phyloP scores from a whole-genome alignment of 1,140 invertebrate genomes.

The Macrostomum lignano region DNA sequence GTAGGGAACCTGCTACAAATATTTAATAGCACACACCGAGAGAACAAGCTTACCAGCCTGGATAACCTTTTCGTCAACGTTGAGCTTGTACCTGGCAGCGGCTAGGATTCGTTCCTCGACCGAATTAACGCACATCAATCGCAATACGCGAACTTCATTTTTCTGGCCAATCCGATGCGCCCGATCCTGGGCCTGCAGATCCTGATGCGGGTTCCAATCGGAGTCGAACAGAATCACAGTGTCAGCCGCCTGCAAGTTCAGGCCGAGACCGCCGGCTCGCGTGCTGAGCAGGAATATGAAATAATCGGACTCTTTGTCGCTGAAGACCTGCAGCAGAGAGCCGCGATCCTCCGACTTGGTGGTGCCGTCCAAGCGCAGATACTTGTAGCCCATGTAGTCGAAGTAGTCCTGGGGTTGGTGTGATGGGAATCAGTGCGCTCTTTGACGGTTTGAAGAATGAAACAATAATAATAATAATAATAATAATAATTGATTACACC shows the following conservation, averaged over 20 bases:
- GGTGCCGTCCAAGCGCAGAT: conserved; percentile 54
- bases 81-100: conserved; percentile 53
- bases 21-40: too few species aligned
- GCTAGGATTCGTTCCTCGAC: conserved; percentile 90
- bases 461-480: too few species aligned
- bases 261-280: conserved; percentile 70
- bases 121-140: conserved; percentile 88
- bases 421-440: too few species aligned
- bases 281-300: conserved; percentile 87
- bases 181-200: conserved; percentile 89
- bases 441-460: too few species aligned
- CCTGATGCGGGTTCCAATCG: conserved; percentile 98
- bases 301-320: conserved; percentile 55
- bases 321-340: conserved; percentile 64
- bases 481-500: too few species aligned
- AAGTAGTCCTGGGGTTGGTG: conserved; percentile 61
- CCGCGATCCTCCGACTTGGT: conserved; percentile 93
- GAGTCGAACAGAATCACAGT: conserved; percentile 96
- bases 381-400: conserved; percentile 41
- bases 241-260: conserved; percentile 89
- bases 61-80: conserved; percentile 97
- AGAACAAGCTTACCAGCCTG: too few species aligned
- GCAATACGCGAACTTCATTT: conserved; percentile 75
- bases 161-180: conserved; percentile 95
- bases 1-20: too few species aligned